Evolutionary conservation across 2,888 invertebrate species (phyloP), one percentile per base, ranked within the genome.

Genomic region (Macroteleia sp.): DNA sequence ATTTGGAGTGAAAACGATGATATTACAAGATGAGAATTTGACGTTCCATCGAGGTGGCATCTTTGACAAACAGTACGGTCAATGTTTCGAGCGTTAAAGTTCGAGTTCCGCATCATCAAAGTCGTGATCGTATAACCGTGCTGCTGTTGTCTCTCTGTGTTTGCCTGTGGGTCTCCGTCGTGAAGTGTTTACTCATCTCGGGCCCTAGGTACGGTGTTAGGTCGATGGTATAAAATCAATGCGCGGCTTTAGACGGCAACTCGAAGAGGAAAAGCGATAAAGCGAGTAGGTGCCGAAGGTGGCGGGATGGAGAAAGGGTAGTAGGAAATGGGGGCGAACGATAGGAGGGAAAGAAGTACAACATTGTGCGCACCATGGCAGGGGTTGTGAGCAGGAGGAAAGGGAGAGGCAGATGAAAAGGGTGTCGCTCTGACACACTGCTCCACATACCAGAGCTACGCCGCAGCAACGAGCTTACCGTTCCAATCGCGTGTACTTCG

Each of bases 371-470:
- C 48, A 9, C n/a, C 41, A 16, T 44, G 25, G 12, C 44, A 14
- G 5, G 44, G 56, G 39, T 9, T 16, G 10, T 32, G 32, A 10
- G 10, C 9, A 32, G 10, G 10, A 10, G 10, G 10, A 32, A 8
- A 17, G 16, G 3, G 39, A 39, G 42, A 66, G 76, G 75, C 77
- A 79, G 82, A 79, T 79, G 80, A 81, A 83, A 81, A 87, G 88
- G 87, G 86, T 88, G 86, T 85, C 86, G 84, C 82, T 87, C 82
- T 87, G 87, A 87, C 88, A 88, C 87, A 89, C 85, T 89, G 88
- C 86, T 89, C 89, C 82, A 89, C 85, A 89, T 89, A 88, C 88
- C 82, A 44, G 66, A 77, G 79, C 70, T 81, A 82, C 80, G 77
- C 79, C 84, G 80, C 69, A 67, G 54, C 71, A 62, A 61, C 76